Evolutionary conservation across 2,113 vertebrate species (phyloP).

Genomic region (Siniperca chuatsi): DNA sequence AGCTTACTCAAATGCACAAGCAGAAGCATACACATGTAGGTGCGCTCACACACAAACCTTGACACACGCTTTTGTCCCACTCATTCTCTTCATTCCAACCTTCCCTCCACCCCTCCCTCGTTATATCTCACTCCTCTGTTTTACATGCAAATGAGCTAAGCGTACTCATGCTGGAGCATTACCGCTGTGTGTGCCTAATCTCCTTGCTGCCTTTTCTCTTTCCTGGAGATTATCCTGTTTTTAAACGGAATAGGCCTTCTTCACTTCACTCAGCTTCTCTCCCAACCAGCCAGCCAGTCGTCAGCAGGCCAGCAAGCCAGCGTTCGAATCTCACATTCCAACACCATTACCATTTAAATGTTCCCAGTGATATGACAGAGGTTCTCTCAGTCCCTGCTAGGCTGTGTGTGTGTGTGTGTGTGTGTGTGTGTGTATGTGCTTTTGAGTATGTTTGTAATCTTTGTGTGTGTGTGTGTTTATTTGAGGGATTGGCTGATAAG

Average conservation of each 20-base stretch:
- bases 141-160: slow-evolving; percentile 82
- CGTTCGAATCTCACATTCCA: slow-evolving; percentile 61
- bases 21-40: slow-evolving; percentile 48
- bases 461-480: slow-evolving; percentile 57
- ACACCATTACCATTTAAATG: slow-evolving; percentile 82
- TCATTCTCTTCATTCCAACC: slow-evolving; percentile 68
- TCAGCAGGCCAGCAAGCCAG: slow-evolving; percentile 65
- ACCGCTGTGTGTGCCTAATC: slow-evolving; percentile 80
- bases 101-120: slow-evolving; percentile 60
- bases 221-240: slow-evolving; percentile 82
- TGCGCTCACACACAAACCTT: slow-evolving; percentile 21
- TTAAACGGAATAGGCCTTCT: slow-evolving; percentile 67
- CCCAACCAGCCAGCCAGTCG: slow-evolving; percentile 55
- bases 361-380: slow-evolving; percentile 72
- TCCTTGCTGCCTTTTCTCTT: slow-evolving; percentile 79
- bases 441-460: slow-evolving; percentile 30
- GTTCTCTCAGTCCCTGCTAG: no score
- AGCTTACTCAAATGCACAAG: slow-evolving; percentile 55
- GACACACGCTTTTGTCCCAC: slow-evolving; percentile 62
- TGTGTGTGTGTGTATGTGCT: slow-evolving; percentile 22
- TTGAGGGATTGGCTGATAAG: slow-evolving; percentile 68
- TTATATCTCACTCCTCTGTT: slow-evolving; percentile 73
- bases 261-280: slow-evolving; percentile 63
- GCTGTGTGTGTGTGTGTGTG: neutral
- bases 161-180: slow-evolving; percentile 75